Evolutionary conservation across 2,113 vertebrate genomes (phyloP).

Genomic region (Rhinoderma darwinii): DNA sequence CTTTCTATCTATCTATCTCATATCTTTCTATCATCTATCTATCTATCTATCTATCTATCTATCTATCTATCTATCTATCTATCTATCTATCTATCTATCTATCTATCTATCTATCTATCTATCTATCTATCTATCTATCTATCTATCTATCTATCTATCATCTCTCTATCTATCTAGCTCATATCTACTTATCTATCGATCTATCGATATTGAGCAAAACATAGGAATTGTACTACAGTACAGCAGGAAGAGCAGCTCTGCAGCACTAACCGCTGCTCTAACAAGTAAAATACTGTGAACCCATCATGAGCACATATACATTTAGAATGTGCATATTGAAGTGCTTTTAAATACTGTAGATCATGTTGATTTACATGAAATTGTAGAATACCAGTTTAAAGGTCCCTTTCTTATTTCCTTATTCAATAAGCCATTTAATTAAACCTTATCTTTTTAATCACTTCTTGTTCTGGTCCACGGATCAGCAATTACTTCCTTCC

Average conservation of each 20-base stretch:
- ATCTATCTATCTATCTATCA: too few species aligned
- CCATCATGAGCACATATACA: background rate
- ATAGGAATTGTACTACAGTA: too few species aligned
- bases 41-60: background rate
- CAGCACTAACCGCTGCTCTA: background rate
- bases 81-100: background rate
- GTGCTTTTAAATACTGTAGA: background rate
- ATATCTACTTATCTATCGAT: background rate
- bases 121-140: too few species aligned
- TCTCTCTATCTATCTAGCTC: too few species aligned
- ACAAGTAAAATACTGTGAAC: background rate
- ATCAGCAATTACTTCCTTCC: constrained; percentile 58
- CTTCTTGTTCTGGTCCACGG: constrained; percentile 56
- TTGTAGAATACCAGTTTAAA: background rate
- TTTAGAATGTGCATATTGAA: background rate
- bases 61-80: background rate
- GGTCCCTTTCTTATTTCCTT: constrained; percentile 42
- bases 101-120: background rate
- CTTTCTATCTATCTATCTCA: too few species aligned
- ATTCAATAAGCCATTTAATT: constrained; percentile 58
- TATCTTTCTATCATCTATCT: background rate
- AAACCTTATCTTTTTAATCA: constrained; percentile 57
- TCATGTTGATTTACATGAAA: constrained; percentile 29
- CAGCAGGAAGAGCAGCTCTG: background rate
- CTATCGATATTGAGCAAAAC: too few species aligned